phyloP scores from a whole-genome alignment of 2,888 invertebrate species.

The Drosophila bunnanda region DNA sequence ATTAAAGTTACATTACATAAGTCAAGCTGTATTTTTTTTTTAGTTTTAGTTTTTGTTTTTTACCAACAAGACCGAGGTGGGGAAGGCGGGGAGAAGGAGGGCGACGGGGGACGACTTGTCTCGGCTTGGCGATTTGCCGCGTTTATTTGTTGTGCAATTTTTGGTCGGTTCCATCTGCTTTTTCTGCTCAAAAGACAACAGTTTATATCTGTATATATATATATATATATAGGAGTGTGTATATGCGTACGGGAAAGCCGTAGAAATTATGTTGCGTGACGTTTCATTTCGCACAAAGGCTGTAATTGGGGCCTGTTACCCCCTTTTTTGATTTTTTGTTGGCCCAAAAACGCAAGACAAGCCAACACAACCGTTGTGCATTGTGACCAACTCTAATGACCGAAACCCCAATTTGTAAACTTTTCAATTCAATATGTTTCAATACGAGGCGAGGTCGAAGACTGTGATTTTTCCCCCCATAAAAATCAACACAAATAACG shows the following conservation, averaged over 20 bases:
- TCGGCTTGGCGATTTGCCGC: slow-evolving; percentile 46
- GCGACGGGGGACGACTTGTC: slow-evolving; percentile 13
- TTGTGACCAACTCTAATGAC: slow-evolving; percentile 60
- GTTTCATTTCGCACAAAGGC: slow-evolving; percentile 79
- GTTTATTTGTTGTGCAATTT: slow-evolving; percentile 78
- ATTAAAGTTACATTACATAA: slow-evolving; percentile 79
- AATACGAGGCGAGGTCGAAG: slow-evolving; percentile 54
- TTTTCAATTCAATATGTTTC: background rate
- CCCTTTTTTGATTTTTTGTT: slow-evolving; percentile 43
- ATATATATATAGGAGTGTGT: background rate
- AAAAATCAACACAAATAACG: slow-evolving; percentile 6
- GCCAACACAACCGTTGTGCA: slow-evolving; percentile 37
- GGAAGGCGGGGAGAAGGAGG: background rate
- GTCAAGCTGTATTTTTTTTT: slow-evolving; percentile 36
- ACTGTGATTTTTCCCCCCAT: slow-evolving; percentile 37
- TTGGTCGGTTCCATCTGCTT: slow-evolving; percentile 23
- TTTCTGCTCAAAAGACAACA: background rate
- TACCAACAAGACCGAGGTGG: slow-evolving; percentile 13
- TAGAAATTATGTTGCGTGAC: slow-evolving; percentile 82
- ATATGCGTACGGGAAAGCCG: slow-evolving; percentile 67
- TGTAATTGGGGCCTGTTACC: slow-evolving; percentile 66
- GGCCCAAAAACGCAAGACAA: slow-evolving; percentile 62
- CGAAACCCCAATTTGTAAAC: slow-evolving; percentile 19
- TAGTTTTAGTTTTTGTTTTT: background rate
- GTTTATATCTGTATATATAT: background rate